Percentiles rank a stretch among this genome's conserved stretches.
phyloP scores from a whole-genome alignment of 2,113 vertebrate genomes.

The Ammodytes marinus region DNA sequence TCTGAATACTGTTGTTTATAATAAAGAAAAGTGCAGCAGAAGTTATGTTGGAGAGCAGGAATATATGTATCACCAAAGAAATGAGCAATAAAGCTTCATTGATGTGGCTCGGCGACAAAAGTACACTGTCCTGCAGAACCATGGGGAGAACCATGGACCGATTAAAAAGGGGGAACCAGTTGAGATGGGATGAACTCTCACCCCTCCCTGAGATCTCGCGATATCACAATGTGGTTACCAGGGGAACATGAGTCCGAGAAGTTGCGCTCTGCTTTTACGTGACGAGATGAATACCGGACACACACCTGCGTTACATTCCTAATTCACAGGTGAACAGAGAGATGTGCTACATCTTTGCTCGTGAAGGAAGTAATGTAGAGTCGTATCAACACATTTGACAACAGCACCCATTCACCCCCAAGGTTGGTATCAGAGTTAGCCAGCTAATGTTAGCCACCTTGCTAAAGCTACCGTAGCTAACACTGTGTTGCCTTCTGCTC shows the following conservation, averaged over 20 bases:
- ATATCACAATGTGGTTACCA: constrained; percentile 75
- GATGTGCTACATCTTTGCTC: neutral
- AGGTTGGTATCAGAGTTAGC: constrained; percentile 48
- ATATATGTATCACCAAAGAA: neutral
- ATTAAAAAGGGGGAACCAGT: too few species aligned
- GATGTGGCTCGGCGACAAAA: neutral
- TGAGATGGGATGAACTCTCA: constrained; percentile 12
- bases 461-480: constrained; percentile 57
- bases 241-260: constrained; percentile 77
- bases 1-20: neutral
- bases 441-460: constrained; percentile 40
- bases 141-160: too few species aligned
- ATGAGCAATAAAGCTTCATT: neutral
- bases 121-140: neutral
- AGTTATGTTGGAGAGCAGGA: neutral
- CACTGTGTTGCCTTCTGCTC: constrained; percentile 15
- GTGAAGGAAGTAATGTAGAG: constrained; percentile 18
- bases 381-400: neutral
- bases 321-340: neutral
- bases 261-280: constrained; percentile 37
- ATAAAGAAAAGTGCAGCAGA: neutral
- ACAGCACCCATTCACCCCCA: neutral
- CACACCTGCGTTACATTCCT: neutral
- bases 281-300: constrained; percentile 29
- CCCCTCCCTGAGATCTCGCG: constrained; percentile 73